Base-by-base conservation (phyloP, 2,113 vertebrate species). In the Notothenia rossii region DNA sequence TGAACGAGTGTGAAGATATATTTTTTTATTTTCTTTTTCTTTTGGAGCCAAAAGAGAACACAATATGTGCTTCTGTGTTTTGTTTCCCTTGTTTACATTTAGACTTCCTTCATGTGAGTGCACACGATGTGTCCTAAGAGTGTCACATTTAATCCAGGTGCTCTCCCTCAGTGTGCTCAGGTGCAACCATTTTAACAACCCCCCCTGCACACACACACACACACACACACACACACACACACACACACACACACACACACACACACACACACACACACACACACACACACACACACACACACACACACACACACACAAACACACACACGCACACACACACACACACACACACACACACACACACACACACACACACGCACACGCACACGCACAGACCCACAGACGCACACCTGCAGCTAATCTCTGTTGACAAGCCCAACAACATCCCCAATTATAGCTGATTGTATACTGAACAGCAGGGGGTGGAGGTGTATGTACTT, bases 361-460 rank as follows among this genome's bases (percentile, higher is more conserved):
- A 49, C 77, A 68, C 20, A 66, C 33, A 73, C 2, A 14, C 45
- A 67, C 63, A 65, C n/a, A 22, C 22, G 53, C 54, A 55, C 78
- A 69, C 29, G 60, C 36, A 77, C 6, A 17, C 45, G 53, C 63
- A 79, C 50, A 71, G 20, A 77, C 6, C 12, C 45, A 62, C 62
- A 61, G 13, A 43, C 49, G 40, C 72, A 69, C 25, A 0, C 67
- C 58, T 80, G 48, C 77, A 51, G 33, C 72, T 90, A 87, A 90
- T 91, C 79, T 84, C 56, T 75, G 77, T 54, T 88, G 89, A 91
- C 82, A 85, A 82, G 82, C 55, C 74, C 64, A 25, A 25, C 76
- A 59, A 66, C 61, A 55, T 64, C 80, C 55, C 75, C 71, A 77
- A 71, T 86, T 83, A 88, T 75, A 81, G 83, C 65, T 56, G 77